Base-by-base conservation (phyloP, 2,797 vertebrate species). In the Onychomys torridus region DNA sequence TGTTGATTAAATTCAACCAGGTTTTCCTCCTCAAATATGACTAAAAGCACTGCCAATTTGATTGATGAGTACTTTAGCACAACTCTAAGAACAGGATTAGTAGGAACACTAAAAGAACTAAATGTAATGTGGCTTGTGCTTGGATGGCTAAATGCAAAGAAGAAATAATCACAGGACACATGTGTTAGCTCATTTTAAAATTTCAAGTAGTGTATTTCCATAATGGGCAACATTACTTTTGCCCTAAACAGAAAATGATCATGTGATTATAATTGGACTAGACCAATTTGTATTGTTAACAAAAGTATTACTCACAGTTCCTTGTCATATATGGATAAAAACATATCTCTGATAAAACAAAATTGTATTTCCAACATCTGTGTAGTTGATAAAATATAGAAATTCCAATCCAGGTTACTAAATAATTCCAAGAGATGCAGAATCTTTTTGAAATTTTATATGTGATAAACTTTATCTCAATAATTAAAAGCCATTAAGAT, bases 291-390 rank as follows among this genome's bases (percentile, higher is more conserved):
- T 90, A 83, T 40, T 96, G 46, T 75, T 79, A 61, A 85, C 84
- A 69, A 81, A 93, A 82, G 12, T 57, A 89, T 10, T 65, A 40
- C 81, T 97, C 73, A 94, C 37, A 90, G 91, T 88, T 96, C 93
- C 91, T 82, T 96, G 93, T 91, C 89, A 92, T 92, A 61, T 29
- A 96, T 83, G 65, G 25, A 89, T 85, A 77, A 91, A 93, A 95
- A 14, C 86, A 96, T 34, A 91, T 57, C 78, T 97, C 75, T 86
- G 16, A 78, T 96, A 85, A 40, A 88, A 59, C 49, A 90, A 6
- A 52, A 94, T 96, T 97, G 21, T 97, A 71, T 96, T 95, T 85
- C 88, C 94, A 71, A 96, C n/a, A 78, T 89, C 63, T 77, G 81
- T 95, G 89, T 88, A 71, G 7, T 89, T 77, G 69, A 63, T 57